Conservation (phyloP, 2,797 vertebrate genomes). For the Amphiprion clarkii region DNA sequence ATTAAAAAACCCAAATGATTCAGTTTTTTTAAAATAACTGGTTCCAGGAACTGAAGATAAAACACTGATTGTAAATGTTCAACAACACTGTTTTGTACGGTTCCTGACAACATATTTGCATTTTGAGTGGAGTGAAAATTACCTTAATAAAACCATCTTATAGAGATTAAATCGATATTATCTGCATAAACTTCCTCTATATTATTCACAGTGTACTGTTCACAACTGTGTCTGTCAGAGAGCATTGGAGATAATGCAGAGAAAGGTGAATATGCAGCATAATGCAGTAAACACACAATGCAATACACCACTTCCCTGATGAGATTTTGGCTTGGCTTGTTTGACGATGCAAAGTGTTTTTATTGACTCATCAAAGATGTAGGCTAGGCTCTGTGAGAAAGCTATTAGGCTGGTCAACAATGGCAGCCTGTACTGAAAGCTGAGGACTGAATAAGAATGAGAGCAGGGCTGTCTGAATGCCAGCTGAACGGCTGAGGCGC, state of each 20-base stretch:
- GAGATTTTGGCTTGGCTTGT: constrained; percentile 54
- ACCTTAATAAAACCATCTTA: constrained; percentile 19
- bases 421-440: constrained; percentile 62
- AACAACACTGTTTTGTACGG: not conserved
- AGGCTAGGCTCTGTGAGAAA: constrained; percentile 60
- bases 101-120: not conserved
- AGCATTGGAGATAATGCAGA: constrained; percentile 22
- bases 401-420: constrained; percentile 74
- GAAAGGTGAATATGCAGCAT: constrained; percentile 62
- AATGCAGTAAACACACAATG: constrained; percentile 60
- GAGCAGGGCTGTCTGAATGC: constrained; percentile 50
- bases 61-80: not conserved
- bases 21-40: too few species aligned
- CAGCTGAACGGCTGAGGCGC: constrained; percentile 56
- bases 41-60: too few species aligned
- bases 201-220: constrained; percentile 28
- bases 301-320: constrained; percentile 52
- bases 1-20: too few species aligned
- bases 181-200: not conserved
- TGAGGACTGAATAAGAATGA: constrained; percentile 70
- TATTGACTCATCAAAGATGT: constrained; percentile 76
- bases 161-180: constrained; percentile 24
- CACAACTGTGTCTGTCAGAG: constrained; percentile 4
- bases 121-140: not conserved
- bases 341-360: constrained; percentile 69